Base-by-base conservation (phyloP, 2,113 vertebrate genomes). In the Nycticebus coucang region DNA sequence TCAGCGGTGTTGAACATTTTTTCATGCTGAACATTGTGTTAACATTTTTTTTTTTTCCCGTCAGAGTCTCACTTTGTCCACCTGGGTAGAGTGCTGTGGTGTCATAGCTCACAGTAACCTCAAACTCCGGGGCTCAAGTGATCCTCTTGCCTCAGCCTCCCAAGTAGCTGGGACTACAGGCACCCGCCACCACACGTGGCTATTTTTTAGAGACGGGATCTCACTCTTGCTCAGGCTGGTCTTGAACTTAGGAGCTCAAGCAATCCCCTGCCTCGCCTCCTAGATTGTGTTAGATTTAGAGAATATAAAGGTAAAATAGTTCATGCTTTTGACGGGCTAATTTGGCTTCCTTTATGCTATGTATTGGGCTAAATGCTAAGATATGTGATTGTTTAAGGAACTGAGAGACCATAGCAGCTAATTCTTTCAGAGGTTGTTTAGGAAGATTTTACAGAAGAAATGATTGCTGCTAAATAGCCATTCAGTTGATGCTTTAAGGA, bases 401-500 rank as follows among this genome's bases (percentile, higher is more conserved):
- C 75, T 91, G 33, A 87, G 80, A 96, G 62, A 78, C 26, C 4
- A 4, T 60, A 75, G 18, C 30, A 75, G 8, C 14, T 60, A 50
- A 9, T 71, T 83, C 59, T 87, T 77, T 77, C 79, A 94, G 33
- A 45, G 74, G 5, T 71, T 57, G 2, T 94, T 30, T 60, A 28
- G 68, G 55, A 94, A 82, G 28, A 35, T 80, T 79, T 94, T 37
- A 71, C 41, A 55, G 24, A 91, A 30, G 53, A 93, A 85, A 64
- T 88, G 45, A 14, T 41, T 26, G 11, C 41, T 83, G 2, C 12
- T 78, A 18, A 62, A 12, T 26, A 64, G 60, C 24, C 33, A 64
- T 95, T 86, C 84, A 84, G 57, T 95, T 95, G 41, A 3, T 87
- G 35, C 21, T 93, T 66, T 33, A 92, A 95, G 22, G 55, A 82